Evolutionary conservation across 2,888 invertebrate genomes (phyloP), one percentile per base, ranked within the genome.

Genomic region (Pseudococcus jackbeardsleyi): DNA sequence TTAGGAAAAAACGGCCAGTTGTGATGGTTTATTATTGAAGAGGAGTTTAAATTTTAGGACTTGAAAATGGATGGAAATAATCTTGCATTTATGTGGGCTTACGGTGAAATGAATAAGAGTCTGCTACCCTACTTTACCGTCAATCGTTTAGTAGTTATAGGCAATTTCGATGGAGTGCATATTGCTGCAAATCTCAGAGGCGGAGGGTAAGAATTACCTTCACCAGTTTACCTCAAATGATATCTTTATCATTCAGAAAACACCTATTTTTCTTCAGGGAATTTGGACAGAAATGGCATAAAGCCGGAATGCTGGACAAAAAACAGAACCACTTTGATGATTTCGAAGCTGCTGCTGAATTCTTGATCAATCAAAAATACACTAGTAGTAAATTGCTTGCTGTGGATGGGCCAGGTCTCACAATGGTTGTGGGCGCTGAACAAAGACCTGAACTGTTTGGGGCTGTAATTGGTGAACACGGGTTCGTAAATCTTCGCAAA

Each of bases 271-370:
- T 90, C 91, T 33, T 0, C 92, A 97, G 97, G 0, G 99, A 99
- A 92, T 99, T 99, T 92, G 99, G 99, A 72, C 97, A 98, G 92
- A 95, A 95, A 90, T 99, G 99, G 99, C 99, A 99, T 92, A 96
- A 98, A 91, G 96, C 94, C 8, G 99, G 99, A 2, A 95, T 96
- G 33, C 93, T 97, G 89, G 93, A 95, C 2, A 97, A 98, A 91
- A 99, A 99, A 91, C 99, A 99, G 93, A 99, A 99, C 92, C 96
- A 96, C 84, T 99, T 99, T 92, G 96, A 99, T 92, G 99, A 99
- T 93, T 99, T 99, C 92, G 96, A 96, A 91, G 93, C 94, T 88
- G 98, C 98, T 0, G 99, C 97, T 0, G 95, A 98, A 92, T 98
- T 96, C 93, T 94, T 99, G 79, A 93, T 97, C 42, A 91, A 92